Conservation (phyloP, 2,797 vertebrate genomes). For the Chromis chromis region DNA sequence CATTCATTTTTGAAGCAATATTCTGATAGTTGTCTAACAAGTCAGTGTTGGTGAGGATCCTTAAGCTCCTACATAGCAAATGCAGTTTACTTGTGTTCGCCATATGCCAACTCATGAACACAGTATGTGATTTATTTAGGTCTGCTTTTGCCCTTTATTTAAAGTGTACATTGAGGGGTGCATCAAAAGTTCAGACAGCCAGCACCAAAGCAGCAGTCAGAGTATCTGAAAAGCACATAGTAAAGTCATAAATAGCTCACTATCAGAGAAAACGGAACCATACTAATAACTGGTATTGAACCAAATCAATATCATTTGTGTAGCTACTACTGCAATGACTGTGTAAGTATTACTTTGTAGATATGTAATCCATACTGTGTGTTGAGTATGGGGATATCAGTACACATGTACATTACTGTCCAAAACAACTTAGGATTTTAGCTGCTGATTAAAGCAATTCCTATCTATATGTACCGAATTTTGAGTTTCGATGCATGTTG, state of each 20-base stretch:
- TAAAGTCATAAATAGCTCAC: not conserved
- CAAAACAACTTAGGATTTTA: not conserved
- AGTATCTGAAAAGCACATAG: not conserved
- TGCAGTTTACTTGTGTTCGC: too few relatives aligned
- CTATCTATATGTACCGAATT: not conserved
- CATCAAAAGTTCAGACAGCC: not conserved
- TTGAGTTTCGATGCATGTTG: not conserved
- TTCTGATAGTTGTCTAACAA: too few relatives aligned
- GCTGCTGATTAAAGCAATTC: conserved; percentile 2
- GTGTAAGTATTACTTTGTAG: too few relatives aligned
- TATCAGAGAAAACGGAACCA: not conserved
- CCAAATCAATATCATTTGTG: not conserved
- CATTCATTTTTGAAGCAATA: not conserved
- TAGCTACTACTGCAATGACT: too few relatives aligned
- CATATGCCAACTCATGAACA: too few relatives aligned
- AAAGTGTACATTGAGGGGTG: not conserved
- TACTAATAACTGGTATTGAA: not conserved
- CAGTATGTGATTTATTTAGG: too few relatives aligned
- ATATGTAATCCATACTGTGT: not conserved
- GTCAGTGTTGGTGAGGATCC: not conserved
- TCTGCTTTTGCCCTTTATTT: too few relatives aligned
- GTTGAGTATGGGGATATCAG: not conserved
- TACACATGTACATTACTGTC: not conserved
- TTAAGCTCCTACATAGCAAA: too few relatives aligned
- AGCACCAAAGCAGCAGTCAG: not conserved